Evolutionary conservation across 2,113 vertebrate genomes (phyloP), one percentile per base, ranked within the genome.

Genomic region (Cheirogaleus medius): DNA sequence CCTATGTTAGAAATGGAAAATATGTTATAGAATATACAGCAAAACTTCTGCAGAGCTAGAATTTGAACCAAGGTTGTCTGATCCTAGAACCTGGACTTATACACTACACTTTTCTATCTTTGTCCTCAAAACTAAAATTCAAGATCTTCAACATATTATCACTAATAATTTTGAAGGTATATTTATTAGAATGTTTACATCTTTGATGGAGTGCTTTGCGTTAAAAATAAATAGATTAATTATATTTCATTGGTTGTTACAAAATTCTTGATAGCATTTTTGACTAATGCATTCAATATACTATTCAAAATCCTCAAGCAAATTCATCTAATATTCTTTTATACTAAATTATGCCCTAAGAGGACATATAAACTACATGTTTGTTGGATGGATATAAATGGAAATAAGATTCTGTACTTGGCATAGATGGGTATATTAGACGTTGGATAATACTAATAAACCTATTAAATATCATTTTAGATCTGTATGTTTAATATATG

Each of bases 141-240:
- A 78, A 85, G 14, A 60, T 34, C 27, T 58, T 84, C 9, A 85
- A 25, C 13, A 39, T 58, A 9, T 25, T 71, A 71, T 63, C 14
- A 42, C 11, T 86, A 80, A 63, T 52, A 29, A 9, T 25, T 54
- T 80, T 8, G 21, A 80, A 63, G 20, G 8, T 27, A 6, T 29
- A 8, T 27, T 94, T 76, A 44, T 74, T 63, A 58, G 20, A 78
- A 49, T 49, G 6, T 69, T 21, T 78, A 63, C 1, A 37, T 32
- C 25, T 91, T 54, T 73, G 11, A 73, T 80, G 42, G 5, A 23
- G 34, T 44, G 6, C 3, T 44, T 49, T 25, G 23, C 12, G 64
- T 71, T 47, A 54, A 92, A 95, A 42, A 84, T 76, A 60, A 86
- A 5, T 58, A 15, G 13, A 90, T 12, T 63, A 47, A 68, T 82